Conservation (phyloP, 2,888 invertebrate species). For the Xanthorhoe spadicearia region DNA sequence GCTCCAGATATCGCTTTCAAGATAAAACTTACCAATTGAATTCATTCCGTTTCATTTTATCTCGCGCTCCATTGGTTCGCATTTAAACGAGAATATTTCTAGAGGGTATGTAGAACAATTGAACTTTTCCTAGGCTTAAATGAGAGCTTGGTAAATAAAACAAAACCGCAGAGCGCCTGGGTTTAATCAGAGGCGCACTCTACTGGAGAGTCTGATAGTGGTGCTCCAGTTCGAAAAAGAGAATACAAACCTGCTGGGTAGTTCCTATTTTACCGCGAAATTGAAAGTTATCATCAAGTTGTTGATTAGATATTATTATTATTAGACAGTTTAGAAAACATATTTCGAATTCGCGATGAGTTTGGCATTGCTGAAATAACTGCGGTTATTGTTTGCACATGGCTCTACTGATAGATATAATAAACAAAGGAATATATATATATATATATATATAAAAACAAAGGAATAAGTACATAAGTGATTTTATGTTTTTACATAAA, state of each 20-base stretch:
- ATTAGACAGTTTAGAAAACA: too few species aligned
- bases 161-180: conserved; percentile 52
- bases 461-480: too few species aligned
- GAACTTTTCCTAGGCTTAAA: conserved; percentile 34
- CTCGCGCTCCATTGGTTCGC: conserved; percentile 23
- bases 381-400: too few species aligned
- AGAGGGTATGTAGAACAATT: conserved; percentile 26
- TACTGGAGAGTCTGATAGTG: conserved; percentile 19
- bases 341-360: too few species aligned
- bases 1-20: conserved; percentile 1
- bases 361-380: too few species aligned
- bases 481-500: too few species aligned
- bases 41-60: conserved; percentile 13
- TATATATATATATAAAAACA: too few species aligned
- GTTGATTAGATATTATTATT: too few species aligned
- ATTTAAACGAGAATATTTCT: conserved; percentile 34
- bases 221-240: neutral
- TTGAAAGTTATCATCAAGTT: too few species aligned
- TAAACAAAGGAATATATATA: too few species aligned
- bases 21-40: neutral
- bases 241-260: neutral
- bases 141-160: conserved; percentile 57
- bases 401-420: too few species aligned
- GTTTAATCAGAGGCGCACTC: conserved; percentile 66
- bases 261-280: too few species aligned